Conservation (phyloP, 1,140 invertebrate genomes). For the Pogonus chalceus region DNA sequence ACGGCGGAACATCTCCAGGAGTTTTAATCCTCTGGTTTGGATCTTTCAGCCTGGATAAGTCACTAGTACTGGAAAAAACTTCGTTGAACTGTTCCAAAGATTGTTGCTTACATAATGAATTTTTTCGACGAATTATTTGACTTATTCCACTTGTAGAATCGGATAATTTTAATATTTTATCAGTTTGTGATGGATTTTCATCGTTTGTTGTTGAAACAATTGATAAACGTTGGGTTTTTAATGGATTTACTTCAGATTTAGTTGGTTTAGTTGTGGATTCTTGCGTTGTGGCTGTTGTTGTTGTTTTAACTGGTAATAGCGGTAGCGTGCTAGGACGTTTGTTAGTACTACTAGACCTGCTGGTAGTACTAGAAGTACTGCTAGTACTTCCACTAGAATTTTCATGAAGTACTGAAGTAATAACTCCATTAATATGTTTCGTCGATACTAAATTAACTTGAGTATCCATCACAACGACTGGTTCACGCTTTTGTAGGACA, state of each 20-base stretch:
- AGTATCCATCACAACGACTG: constrained; percentile 37
- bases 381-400: neutral
- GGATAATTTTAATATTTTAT: neutral
- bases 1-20: constrained; percentile 67
- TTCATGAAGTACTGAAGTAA: constrained; percentile 26
- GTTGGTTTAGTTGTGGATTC: neutral
- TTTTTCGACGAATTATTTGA: constrained; percentile 28
- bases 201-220: neutral
- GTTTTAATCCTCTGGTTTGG: constrained; percentile 69
- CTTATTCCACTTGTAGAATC: constrained; percentile 17
- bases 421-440: constrained; percentile 27
- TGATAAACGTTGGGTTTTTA: neutral
- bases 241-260: neutral
- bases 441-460: constrained; percentile 41
- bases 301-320: constrained; percentile 21
- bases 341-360: constrained; percentile 1
- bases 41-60: constrained; percentile 54
- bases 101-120: constrained; percentile 40
- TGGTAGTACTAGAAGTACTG: neutral
- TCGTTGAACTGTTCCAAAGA: constrained; percentile 60
- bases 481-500: constrained; percentile 32
- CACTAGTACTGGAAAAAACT: constrained; percentile 47
- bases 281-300: neutral
- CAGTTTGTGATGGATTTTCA: neutral
- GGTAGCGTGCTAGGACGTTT: constrained; percentile 31